Evolutionary conservation across 37 sponge, comb jelly and placozoan species (phyloP).

Genomic region (Chondrilla cf. caribensis): DNA sequence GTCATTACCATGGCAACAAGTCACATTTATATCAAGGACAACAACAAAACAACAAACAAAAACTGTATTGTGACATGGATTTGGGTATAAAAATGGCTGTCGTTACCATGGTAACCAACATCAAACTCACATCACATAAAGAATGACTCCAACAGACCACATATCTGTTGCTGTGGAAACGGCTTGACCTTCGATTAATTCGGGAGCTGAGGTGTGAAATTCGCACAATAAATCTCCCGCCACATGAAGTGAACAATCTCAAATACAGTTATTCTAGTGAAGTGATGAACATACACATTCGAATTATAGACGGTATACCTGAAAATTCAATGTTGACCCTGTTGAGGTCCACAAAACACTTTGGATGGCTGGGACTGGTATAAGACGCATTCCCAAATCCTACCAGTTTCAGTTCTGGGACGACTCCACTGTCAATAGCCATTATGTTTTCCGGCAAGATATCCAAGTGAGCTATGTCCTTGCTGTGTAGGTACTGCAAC

Average conservation of each 20-base stretch:
- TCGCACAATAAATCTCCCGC: too few relatives aligned
- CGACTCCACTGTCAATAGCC: background rate
- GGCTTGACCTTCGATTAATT: slow-evolving; percentile 42
- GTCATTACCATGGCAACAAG: background rate
- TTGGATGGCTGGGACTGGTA: background rate
- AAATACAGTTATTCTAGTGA: too few relatives aligned
- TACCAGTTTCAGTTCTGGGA: slow-evolving; percentile 43
- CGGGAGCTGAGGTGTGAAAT: slow-evolving; percentile 73
- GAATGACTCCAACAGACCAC: slow-evolving; percentile 59
- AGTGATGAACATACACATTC: too few relatives aligned
- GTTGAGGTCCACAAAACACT: background rate
- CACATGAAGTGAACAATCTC: too few relatives aligned
- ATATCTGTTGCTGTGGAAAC: slow-evolving; percentile 66
- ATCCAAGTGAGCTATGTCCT: slow-evolving; percentile 51
- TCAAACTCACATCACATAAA: slow-evolving; percentile 47
- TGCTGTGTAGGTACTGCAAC: slow-evolving; percentile 47
- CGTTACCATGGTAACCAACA: background rate
- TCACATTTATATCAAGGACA: background rate
- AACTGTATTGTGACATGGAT: too few relatives aligned
- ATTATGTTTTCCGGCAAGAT: slow-evolving; percentile 60
- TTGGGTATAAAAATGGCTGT: too few relatives aligned
- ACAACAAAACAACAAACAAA: background rate
- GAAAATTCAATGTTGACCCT: slow-evolving; percentile 19
- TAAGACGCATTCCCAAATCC: slow-evolving; percentile 40
- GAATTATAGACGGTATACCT: background rate